phyloP scores from a whole-genome alignment of 37 sponge, comb jelly and placozoan species.

The Geodia barretti region DNA sequence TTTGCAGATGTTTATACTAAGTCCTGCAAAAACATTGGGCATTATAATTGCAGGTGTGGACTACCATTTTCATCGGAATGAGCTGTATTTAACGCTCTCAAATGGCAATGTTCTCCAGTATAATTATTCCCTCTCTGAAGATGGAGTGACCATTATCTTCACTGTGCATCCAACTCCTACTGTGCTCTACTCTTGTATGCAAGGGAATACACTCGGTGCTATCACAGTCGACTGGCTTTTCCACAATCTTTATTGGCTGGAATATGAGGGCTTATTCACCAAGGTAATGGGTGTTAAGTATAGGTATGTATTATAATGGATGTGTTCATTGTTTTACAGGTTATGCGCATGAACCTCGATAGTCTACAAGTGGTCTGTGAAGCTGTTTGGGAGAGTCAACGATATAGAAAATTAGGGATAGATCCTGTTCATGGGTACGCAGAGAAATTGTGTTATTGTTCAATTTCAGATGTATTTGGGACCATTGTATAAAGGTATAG shows the following conservation, averaged over 20 bases:
- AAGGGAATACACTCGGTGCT: neutral
- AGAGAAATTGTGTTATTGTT: neutral
- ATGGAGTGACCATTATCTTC: neutral
- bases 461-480: too few species aligned
- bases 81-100: slow-evolving; percentile 5
- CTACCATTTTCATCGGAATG: slow-evolving; percentile 25
- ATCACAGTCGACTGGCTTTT: slow-evolving; percentile 61
- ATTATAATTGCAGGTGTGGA: slow-evolving; percentile 13
- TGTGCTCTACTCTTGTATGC: neutral
- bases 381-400: neutral
- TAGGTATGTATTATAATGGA: too few species aligned
- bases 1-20: neutral
- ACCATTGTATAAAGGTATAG: too few species aligned
- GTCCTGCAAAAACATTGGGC: neutral
- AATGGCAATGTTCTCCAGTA: neutral
- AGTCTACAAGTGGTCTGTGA: slow-evolving; percentile 4
- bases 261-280: neutral
- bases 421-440: slow-evolving; percentile 52
- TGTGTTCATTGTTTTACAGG: neutral
- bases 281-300: slow-evolving; percentile 1
- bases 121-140: neutral
- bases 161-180: neutral
- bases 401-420: neutral
- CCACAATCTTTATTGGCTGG: slow-evolving; percentile 20
- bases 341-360: too few species aligned